phyloP scores from a whole-genome alignment of 1,140 invertebrate genomes.

The Drosophila azteca region DNA sequence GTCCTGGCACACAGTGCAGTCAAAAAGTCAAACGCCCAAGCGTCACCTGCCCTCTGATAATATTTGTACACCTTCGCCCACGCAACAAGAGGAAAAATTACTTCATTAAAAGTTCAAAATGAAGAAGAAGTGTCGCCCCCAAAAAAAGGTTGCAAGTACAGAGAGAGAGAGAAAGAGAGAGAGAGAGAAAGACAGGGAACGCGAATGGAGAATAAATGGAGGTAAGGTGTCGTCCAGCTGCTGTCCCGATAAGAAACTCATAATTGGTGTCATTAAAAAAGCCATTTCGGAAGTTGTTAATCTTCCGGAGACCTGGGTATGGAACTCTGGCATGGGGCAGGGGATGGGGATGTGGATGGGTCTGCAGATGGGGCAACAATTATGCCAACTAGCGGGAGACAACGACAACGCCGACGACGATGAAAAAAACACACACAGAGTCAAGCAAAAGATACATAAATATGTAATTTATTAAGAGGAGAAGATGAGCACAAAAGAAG shows the following conservation, averaged over 20 bases:
- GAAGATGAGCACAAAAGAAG: constrained; percentile 15
- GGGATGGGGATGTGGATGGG: too few species aligned
- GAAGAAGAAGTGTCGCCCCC: constrained; percentile 50
- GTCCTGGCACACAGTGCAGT: constrained; percentile 62
- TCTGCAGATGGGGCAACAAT: constrained; percentile 42
- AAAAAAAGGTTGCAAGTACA: constrained; percentile 7
- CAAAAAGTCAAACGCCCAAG: constrained; percentile 49
- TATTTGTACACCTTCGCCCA: constrained; percentile 30
- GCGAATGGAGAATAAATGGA: too few species aligned
- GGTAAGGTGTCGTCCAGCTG: constrained; percentile 49
- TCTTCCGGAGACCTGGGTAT: constrained; percentile 46
- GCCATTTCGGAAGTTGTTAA: constrained; percentile 79
- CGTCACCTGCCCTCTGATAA: constrained; percentile 56
- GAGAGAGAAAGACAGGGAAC: not conserved
- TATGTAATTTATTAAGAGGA: constrained; percentile 76
- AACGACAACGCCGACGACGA: too few species aligned
- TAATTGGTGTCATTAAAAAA: constrained; percentile 81
- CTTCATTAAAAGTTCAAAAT: constrained; percentile 75
- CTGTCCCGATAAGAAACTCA: constrained; percentile 76
- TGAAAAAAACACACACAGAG: not conserved
- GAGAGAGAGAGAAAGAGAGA: not conserved
- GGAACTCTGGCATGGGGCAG: too few species aligned
- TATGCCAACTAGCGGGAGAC: constrained; percentile 63
- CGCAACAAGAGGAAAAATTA: constrained; percentile 60
- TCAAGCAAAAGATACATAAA: constrained; percentile 65